phyloP scores from a whole-genome alignment of 2,797 vertebrate species.

The Phoeniculus purpureus region DNA sequence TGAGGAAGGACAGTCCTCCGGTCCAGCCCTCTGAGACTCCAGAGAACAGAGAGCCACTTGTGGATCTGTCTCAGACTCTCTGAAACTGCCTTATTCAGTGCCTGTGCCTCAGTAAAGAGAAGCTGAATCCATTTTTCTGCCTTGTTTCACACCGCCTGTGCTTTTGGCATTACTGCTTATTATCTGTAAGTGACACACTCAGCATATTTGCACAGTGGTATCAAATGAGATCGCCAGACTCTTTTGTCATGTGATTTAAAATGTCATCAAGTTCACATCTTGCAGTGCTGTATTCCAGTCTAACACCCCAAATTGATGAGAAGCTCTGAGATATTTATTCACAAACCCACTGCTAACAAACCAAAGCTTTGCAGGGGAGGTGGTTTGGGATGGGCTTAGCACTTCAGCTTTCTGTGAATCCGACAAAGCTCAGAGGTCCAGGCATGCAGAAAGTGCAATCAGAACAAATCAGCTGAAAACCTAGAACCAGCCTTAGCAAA shows the following conservation, averaged over 20 bases:
- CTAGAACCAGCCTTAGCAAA: not conserved
- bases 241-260: not conserved
- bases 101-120: not conserved
- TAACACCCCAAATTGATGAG: not conserved
- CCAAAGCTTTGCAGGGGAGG: not conserved
- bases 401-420: not conserved
- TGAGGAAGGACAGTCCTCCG: not conserved
- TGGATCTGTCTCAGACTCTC: not conserved
- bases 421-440: not conserved
- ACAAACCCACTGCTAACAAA: not conserved
- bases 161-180: not conserved
- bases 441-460: not conserved
- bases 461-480: slow-evolving; percentile 22
- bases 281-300: not conserved
- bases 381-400: not conserved
- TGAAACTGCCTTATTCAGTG: not conserved
- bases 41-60: not conserved
- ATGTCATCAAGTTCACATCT: not conserved
- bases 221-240: not conserved
- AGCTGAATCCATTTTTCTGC: not conserved
- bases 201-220: not conserved
- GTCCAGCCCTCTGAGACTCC: not conserved
- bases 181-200: not conserved
- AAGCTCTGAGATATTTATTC: not conserved
- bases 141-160: not conserved